Evolutionary conservation across 2,888 invertebrate species (phyloP).

Genomic region (Isoperla grammatica): DNA sequence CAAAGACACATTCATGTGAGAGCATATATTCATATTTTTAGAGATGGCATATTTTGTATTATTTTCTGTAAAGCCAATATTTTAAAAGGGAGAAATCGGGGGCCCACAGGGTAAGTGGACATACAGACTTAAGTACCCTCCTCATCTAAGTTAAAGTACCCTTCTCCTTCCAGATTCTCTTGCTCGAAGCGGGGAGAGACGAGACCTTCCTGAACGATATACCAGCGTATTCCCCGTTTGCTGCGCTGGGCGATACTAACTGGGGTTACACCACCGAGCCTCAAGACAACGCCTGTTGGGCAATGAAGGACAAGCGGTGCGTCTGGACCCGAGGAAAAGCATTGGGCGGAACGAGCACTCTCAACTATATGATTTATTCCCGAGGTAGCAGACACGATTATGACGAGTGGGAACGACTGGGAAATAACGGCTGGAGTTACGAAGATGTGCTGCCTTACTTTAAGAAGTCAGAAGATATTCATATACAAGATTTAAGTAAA

Average conservation of each 20-base stretch:
- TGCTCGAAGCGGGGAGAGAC: conserved; percentile 44
- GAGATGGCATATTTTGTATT: too few relatives aligned
- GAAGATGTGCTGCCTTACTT: conserved; percentile 69
- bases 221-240: conserved; percentile 45
- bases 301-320: conserved; percentile 44
- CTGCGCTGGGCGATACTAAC: conserved; percentile 48
- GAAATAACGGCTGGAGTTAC: conserved; percentile 78
- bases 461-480: conserved; percentile 66
- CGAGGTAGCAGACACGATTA: conserved; percentile 75
- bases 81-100: too few relatives aligned
- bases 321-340: conserved; percentile 72
- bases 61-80: too few relatives aligned
- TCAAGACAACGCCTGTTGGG: conserved; percentile 53
- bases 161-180: conserved; percentile 49
- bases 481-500: conserved; percentile 46
- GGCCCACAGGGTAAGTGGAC: too few relatives aligned
- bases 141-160: too few relatives aligned
- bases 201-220: conserved; percentile 46
- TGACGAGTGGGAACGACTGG: conserved; percentile 69
- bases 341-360: conserved; percentile 74
- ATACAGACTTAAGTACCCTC: too few relatives aligned
- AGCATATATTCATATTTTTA: too few relatives aligned
- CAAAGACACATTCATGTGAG: too few relatives aligned
- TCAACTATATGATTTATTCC: conserved; percentile 80
- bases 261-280: conserved; percentile 67